phyloP scores from a whole-genome alignment of 2,113 vertebrate genomes.

The Ceratotherium simum region DNA sequence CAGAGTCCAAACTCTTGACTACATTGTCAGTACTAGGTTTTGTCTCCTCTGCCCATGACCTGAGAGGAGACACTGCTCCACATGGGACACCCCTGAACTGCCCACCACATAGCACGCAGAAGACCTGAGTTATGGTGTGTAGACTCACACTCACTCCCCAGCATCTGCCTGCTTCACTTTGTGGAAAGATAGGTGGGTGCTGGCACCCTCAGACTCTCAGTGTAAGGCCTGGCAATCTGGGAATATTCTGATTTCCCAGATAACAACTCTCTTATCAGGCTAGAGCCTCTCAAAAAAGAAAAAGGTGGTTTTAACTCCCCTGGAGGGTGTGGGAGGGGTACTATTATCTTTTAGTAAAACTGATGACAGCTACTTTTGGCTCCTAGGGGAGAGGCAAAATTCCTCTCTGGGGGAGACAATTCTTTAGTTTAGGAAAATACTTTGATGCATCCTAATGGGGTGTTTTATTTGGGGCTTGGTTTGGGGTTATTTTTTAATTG shows the following conservation, averaged over 20 bases:
- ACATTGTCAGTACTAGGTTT: not conserved
- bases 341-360: not conserved
- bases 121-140: not conserved
- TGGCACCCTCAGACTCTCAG: not conserved
- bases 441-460: not conserved
- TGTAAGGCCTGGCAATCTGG: not conserved
- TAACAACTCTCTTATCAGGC: not conserved
- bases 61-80: not conserved
- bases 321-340: too few species aligned
- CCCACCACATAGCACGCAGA: not conserved
- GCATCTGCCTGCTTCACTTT: not conserved
- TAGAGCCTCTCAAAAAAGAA: not conserved
- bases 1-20: not conserved
- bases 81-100: not conserved
- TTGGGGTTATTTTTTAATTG: not conserved
- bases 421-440: slow-evolving; percentile 13
- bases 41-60: not conserved
- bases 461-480: not conserved
- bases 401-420: not conserved
- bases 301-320: not conserved
- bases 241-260: not conserved
- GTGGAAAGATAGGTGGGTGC: not conserved
- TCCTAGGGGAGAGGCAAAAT: not conserved
- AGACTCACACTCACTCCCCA: not conserved
- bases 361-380: not conserved